Evolutionary conservation across 2,113 vertebrate species (phyloP), one percentile per base, ranked within the genome.

Genomic region (Scophthalmus maximus): DNA sequence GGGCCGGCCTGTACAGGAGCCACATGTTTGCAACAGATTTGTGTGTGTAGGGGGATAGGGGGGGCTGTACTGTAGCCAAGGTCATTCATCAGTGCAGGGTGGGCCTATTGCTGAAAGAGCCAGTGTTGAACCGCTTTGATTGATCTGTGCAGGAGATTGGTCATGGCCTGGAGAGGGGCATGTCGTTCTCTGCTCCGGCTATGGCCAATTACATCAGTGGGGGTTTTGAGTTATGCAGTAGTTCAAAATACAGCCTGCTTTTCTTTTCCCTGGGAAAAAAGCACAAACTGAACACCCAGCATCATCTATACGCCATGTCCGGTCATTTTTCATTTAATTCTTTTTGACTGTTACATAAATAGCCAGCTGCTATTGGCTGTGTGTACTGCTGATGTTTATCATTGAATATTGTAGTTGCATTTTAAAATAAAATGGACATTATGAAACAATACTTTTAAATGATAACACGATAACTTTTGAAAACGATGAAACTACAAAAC

Each of bases 121-220:
- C 68, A 64, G 79, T 87, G 85, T 86, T 88, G 77, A 86, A 40
- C 58, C 27, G 58, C 79, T 70, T 55, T 92, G 91, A 90, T 90
- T 85, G 87, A 91, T 92, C 85, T 82, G 60, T 73, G 77, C 53
- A 84, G 64, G 56, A 85, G 83, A 87, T 90, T 88, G 84, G 85
- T 85, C 70, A 73, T 68, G 83, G 88, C 88, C 74, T 68, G 77
- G 25, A 75, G 61, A 73, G 80, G 63, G 75, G 30, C 60, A 60
- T 44, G 68, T 46, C 7, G 27, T 47, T 50, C 76, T 36, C 52
- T 53, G 58, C 51, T 68, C 56, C 8, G 53, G 26, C 36, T 83
- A 44, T 64, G 78, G 70, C 62, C 68, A 70, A 66, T 84, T 76
- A 76, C 76, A 69, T 78, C 75, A 46, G 63, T 63, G 66, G 67